Evolutionary conservation across 2,113 vertebrate genomes (phyloP).

Genomic region (Lanius ludovicianus): DNA sequence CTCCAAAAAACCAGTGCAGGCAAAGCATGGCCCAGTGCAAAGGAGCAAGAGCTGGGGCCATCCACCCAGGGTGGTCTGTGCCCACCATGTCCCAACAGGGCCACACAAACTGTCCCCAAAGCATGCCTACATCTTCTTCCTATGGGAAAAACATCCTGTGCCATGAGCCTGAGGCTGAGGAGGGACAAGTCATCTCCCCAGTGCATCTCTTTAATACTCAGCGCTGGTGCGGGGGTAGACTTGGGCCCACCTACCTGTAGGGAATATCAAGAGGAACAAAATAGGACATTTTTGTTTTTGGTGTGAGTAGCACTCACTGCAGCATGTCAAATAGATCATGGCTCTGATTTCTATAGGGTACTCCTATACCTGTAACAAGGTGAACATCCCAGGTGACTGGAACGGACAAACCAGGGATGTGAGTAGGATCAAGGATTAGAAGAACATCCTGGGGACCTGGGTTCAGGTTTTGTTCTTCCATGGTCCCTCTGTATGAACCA

Average conservation of each 20-base stretch:
- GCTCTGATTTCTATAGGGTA: background rate
- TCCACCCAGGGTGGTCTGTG: background rate
- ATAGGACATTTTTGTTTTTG: background rate
- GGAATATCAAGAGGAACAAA: background rate
- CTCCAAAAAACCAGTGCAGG: background rate
- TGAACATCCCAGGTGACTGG: background rate
- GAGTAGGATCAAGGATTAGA: background rate
- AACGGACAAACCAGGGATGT: background rate
- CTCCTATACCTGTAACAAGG: background rate
- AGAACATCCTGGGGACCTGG: background rate
- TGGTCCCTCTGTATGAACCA: background rate
- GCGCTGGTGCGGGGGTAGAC: background rate
- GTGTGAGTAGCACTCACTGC: background rate
- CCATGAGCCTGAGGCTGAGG: background rate
- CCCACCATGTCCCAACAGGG: background rate
- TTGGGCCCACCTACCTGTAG: background rate
- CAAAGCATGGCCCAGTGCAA: accelerated
- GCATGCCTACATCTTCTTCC: background rate
- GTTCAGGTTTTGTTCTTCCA: background rate
- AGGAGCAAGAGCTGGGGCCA: background rate
- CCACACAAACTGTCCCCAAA: background rate
- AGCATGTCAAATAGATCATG: background rate
- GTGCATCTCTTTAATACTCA: background rate
- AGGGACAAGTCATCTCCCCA: background rate
- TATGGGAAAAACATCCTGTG: background rate